Evolutionary conservation across 1,140 invertebrate species (phyloP).

Genomic region (Drosophila kikkawai): DNA sequence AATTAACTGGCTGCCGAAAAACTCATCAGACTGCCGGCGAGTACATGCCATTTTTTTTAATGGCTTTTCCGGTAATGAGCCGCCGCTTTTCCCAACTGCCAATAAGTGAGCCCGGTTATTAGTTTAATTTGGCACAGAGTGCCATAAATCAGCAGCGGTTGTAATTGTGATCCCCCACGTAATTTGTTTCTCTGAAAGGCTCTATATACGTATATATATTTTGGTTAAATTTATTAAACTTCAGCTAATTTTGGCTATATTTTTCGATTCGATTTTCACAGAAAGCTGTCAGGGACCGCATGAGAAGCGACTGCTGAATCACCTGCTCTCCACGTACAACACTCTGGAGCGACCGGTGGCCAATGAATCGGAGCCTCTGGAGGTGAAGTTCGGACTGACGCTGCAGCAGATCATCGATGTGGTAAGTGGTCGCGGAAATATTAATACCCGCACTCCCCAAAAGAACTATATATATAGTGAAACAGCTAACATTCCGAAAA

Average conservation of each 20-base stretch:
- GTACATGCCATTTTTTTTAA: conserved; percentile 61
- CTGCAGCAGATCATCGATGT: conserved; percentile 99
- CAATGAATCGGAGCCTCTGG: conserved; percentile 96
- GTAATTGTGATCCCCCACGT: conserved; percentile 45
- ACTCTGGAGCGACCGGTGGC: conserved; percentile 97
- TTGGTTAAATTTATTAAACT: conserved; percentile 5
- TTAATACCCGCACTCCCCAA: neutral
- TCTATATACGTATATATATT: neutral
- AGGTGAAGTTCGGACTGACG: conserved; percentile 97
- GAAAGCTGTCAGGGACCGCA: conserved; percentile 93
- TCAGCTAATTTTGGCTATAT: neutral
- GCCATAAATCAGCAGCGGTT: conserved; percentile 60
- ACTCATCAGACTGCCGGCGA: conserved; percentile 31
- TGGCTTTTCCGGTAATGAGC: conserved; percentile 67
- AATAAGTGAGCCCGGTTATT: conserved; percentile 60
- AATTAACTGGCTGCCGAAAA: conserved; percentile 63
- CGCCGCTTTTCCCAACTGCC: conserved; percentile 40
- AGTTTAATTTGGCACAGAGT: conserved; percentile 57
- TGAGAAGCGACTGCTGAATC: conserved; percentile 95
- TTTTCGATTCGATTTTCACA: conserved; percentile 79
- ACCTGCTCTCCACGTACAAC: conserved; percentile 97
- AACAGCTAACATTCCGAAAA: conserved; percentile 39
- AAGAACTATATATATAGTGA: conserved; percentile 1
- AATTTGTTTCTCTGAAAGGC: conserved; percentile 31
- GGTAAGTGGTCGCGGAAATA: conserved; percentile 89